Percentiles rank a stretch among this genome's conserved stretches.
phyloP scores from a whole-genome alignment of 64 coral and sea anemone species.

The Porites australiensis region DNA sequence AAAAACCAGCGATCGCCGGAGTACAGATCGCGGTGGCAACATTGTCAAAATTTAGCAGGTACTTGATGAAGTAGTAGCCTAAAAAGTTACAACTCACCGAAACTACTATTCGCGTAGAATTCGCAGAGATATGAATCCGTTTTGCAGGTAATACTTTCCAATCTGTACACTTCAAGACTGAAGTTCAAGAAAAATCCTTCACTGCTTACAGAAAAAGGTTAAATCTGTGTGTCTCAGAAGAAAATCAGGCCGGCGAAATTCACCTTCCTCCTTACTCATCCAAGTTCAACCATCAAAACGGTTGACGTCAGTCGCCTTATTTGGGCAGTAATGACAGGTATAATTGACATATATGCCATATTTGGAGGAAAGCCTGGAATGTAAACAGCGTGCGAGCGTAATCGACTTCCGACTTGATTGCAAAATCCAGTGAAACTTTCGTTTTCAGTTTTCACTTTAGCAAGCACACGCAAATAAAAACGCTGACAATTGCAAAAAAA shows the following conservation, averaged over 20 bases:
- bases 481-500: not conserved
- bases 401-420: conserved; percentile 63
- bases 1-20: not conserved
- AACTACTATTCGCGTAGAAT: conserved; percentile 9
- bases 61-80: conserved; percentile 10
- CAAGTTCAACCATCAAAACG: conserved; percentile 53
- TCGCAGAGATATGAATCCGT: conserved; percentile 9
- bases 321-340: conserved; percentile 73
- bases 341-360: conserved; percentile 59
- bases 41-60: conserved; percentile 59
- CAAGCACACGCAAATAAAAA: not conserved
- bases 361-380: conserved; percentile 39
- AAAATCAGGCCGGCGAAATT: conserved; percentile 11
- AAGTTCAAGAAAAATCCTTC: conserved; percentile 3
- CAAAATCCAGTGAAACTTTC: not conserved
- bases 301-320: conserved; percentile 93
- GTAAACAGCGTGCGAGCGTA: conserved; percentile 30
- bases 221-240: not conserved
- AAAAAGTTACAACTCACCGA: conserved; percentile 46
- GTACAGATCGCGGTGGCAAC: conserved; percentile 25
- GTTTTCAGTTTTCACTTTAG: not conserved
- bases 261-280: not conserved
- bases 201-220: not conserved
- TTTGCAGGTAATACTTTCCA: conserved; percentile 15
- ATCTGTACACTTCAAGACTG: not conserved